A percentile compares a stretch with the other conserved stretches of the same genome.
These are phyloP conservation scores for Cataglyphis albicans DNA, from an alignment of 2,888 invertebrate species.

Conservation along the genomic window DNA sequence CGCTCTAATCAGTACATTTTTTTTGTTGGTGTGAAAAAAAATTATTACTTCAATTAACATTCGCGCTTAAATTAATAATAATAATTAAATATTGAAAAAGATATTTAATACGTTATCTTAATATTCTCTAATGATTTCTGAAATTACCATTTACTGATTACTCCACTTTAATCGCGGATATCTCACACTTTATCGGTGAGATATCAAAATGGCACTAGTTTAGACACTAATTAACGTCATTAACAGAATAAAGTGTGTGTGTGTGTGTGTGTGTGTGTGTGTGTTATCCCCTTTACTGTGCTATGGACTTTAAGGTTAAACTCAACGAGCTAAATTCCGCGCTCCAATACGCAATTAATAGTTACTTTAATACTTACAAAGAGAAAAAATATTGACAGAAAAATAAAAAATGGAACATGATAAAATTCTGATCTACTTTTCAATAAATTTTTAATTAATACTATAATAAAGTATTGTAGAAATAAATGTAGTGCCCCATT, in stretches of 20 bases:
- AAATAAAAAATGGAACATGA: conserved; percentile 2
- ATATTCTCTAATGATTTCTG: background rate
- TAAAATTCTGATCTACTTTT: background rate
- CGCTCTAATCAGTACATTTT: background rate
- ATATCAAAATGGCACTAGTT: conserved; percentile 23
- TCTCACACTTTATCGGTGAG: background rate
- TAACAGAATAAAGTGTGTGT: conserved; percentile 3
- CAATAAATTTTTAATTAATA: background rate
- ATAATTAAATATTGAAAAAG: background rate
- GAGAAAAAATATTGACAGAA: conserved; percentile 10
- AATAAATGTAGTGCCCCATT: background rate
- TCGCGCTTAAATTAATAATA: background rate
- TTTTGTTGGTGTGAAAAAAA: background rate
- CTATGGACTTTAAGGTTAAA: conserved; percentile 18
- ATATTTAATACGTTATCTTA: conserved; percentile 1
- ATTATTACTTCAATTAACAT: background rate
- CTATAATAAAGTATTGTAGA: background rate
- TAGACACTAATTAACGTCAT: conserved; percentile 28
- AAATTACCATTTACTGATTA: background rate
- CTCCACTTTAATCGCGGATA: background rate
- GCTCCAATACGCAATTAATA: conserved; percentile 44
- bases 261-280: too few relatives aligned
- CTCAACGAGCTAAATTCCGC: conserved; percentile 28
- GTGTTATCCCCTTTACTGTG: background rate
- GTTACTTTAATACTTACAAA: background rate